These are phyloP conservation scores for Oceanites oceanicus DNA, from an alignment of 2,113 vertebrate species.

Conservation along the genomic window DNA sequence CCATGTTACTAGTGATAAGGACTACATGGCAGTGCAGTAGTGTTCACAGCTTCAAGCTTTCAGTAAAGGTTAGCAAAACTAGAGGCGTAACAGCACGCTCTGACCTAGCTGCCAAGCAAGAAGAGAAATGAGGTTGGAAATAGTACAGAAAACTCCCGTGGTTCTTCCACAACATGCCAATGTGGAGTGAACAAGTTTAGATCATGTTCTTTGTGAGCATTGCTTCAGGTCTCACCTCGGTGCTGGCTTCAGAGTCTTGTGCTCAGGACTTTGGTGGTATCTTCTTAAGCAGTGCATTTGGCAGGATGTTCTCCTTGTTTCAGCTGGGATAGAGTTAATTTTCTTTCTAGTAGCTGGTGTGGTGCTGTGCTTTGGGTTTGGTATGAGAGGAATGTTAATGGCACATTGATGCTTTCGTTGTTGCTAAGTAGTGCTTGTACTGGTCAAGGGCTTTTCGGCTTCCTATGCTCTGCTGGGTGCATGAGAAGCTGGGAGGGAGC, in stretches of 20 bases:
- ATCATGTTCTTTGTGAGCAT: accelerated
- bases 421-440: no score
- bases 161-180: not conserved
- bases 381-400: no score
- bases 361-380: no score
- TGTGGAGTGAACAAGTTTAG: not conserved
- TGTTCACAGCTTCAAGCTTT: not conserved
- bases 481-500: no score
- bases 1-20: not conserved
- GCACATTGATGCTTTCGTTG: no score
- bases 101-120: not conserved
- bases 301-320: no score
- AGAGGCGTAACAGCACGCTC: not conserved
- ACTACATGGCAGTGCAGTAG: not conserved
- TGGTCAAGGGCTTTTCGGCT: no score
- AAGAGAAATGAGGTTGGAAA: not conserved
- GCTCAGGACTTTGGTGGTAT: accelerated
- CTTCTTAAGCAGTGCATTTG: accelerated
- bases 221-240: not conserved
- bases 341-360: no score
- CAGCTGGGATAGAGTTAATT: no score
- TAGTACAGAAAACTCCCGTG: accelerated
- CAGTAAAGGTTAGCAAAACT: not conserved
- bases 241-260: not conserved
- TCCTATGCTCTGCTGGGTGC: no score